Base-by-base conservation (phyloP, 2,113 vertebrate genomes). In the Tachycineta bicolor region DNA sequence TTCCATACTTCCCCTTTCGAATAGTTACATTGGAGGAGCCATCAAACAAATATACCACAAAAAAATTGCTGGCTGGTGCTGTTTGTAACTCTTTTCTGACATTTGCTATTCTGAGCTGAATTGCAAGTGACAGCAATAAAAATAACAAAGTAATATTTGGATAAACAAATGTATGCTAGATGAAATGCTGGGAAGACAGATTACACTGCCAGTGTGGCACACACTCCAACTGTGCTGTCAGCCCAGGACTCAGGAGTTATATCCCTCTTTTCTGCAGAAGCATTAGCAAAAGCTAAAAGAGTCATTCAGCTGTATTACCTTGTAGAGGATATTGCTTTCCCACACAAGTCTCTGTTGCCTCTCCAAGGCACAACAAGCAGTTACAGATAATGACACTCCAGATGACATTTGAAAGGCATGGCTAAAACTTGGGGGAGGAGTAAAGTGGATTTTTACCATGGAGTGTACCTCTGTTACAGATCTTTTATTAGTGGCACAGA, bases 71-170 rank as follows among this genome's bases (percentile, higher is more conserved):
- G 2, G 1, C 5, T 5, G 2, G 24, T 56, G 74, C 24, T 71
- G 47, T 47, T 87, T 64, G 37, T 10, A 77, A 92, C 68, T 67
- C 44, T 69, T 34, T 79, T 68, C 64, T 92, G 94, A 70, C 71
- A 71, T 68, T 75, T 75, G 47, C 47, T 78, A 18, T 56, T 92
- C 47, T 26, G 20, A 83, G 33, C 39, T 60, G 37, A 94, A 93
- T 4, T 68, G 31, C n/a, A 83, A 92, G 52, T 18, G 80, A 68
- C 68, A 94, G 37, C 47, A 75, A 37, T 50, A 29, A 75, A 78
- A 79, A 74, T 86, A 44, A 26, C 37, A 69, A 34, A 64, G 47
- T 25, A 71, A 28, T 55, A 78, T 69, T 67, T 70, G 59, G 64
- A 64, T 92, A 92, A 93, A 64, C 22, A 89, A 93, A 71, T 1